Percentiles rank a stretch among this genome's conserved stretches.
Evolutionary conservation across 35 echinoderm and acorn worm genomes (phyloP).

Genomic region (Ophiothrix spiculata): DNA sequence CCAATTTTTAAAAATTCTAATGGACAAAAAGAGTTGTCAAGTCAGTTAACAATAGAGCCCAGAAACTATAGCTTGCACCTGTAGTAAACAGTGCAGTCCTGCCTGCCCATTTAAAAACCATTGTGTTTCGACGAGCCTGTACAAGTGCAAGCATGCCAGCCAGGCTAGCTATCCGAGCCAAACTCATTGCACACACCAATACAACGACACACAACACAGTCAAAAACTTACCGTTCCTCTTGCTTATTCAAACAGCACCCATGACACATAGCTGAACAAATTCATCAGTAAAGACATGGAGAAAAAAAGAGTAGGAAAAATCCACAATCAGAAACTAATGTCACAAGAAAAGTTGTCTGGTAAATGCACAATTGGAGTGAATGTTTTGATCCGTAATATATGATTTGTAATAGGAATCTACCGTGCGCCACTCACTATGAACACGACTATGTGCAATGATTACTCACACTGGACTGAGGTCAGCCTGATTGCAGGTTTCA

Average conservation of each 20-base stretch:
- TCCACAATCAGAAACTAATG: not conserved
- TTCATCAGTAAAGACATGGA: not conserved
- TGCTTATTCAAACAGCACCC: not conserved
- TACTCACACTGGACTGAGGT: not conserved
- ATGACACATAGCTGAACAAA: conserved; percentile 1
- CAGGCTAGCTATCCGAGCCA: not conserved
- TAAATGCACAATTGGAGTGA: no score
- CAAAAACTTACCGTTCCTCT: not conserved
- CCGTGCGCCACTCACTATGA: not conserved
- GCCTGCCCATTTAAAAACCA: conserved; percentile 11
- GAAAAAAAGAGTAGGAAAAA: not conserved
- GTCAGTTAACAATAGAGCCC: not conserved
- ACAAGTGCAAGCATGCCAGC: not conserved
- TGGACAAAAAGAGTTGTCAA: no score
- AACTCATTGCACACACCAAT: not conserved
- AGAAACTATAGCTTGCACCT: not conserved
- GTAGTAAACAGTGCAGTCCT: not conserved
- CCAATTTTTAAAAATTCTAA: no score
- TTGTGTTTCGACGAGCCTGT: not conserved
- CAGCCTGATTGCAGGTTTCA: not conserved
- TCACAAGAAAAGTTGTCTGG: no score
- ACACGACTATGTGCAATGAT: not conserved
- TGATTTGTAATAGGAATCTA: no score
- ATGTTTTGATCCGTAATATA: no score
- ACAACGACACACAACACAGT: not conserved